phyloP scores from a whole-genome alignment of 2,888 invertebrate genomes.

The Eumacrocentrus americanus region DNA sequence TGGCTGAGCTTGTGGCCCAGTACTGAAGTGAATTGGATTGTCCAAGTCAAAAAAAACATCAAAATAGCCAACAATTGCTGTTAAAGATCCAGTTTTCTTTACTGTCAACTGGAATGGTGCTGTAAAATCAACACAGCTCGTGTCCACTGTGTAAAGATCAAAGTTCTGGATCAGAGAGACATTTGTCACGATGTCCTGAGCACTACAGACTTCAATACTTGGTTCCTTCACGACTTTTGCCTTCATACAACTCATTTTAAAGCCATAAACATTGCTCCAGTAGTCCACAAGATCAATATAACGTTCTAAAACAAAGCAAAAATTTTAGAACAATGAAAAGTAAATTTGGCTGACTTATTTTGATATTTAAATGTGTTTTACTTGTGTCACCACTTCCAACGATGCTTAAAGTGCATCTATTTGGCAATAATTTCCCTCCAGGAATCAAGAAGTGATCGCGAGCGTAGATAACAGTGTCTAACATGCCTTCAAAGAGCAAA shows the following conservation, averaged over 20 bases:
- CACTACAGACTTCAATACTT: conserved; percentile 67
- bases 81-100: conserved; percentile 71
- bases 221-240: conserved; percentile 82
- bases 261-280: conserved; percentile 94
- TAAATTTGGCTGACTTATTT: no score
- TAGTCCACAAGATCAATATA: conserved; percentile 78
- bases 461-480: conserved; percentile 90
- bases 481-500: conserved; percentile 94
- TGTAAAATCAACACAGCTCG: conserved; percentile 74
- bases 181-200: conserved; percentile 54
- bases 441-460: conserved; percentile 80
- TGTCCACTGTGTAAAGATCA: conserved; percentile 77
- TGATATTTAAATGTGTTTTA: no score
- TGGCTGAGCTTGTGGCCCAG: conserved; percentile 74
- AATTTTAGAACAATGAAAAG: conserved; percentile 21
- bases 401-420: conserved; percentile 81
- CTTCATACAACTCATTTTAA: conserved; percentile 91
- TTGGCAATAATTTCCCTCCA: conserved; percentile 82
- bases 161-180: conserved; percentile 61
- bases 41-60: conserved; percentile 83
- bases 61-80: conserved; percentile 89
- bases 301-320: conserved; percentile 63
- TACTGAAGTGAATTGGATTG: conserved; percentile 73
- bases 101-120: conserved; percentile 73
- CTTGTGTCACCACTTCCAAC: conserved; percentile 79